These are phyloP conservation scores for Nephrotoma appendiculata DNA, from an alignment of 2,888 invertebrate genomes.

Conservation along the genomic window DNA sequence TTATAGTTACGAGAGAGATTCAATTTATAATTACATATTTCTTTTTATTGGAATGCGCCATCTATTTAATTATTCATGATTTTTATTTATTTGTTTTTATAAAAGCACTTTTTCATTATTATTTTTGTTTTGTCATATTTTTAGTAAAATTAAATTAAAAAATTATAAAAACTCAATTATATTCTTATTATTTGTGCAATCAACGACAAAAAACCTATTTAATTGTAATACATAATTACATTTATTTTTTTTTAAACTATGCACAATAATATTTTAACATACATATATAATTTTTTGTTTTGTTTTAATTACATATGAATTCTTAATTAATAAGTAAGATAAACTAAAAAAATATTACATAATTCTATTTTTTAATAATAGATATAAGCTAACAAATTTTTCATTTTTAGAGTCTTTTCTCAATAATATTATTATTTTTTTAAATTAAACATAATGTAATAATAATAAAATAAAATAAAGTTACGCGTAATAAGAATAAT, in stretches of 20 bases:
- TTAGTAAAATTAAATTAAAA: neutral
- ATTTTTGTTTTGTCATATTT: neutral
- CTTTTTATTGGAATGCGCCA: neutral
- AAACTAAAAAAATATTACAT: neutral
- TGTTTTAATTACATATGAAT: neutral
- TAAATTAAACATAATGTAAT: neutral
- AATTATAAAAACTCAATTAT: neutral
- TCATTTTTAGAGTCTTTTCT: neutral
- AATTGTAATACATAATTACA: neutral
- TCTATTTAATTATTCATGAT: neutral
- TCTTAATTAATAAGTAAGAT: neutral
- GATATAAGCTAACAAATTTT: neutral
- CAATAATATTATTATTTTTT: neutral
- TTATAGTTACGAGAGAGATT: neutral
- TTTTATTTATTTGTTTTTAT: neutral
- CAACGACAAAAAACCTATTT: neutral
- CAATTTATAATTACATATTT: neutral
- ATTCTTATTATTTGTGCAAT: neutral
- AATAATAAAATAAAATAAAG: neutral
- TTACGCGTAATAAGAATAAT: neutral
- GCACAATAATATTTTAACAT: neutral
- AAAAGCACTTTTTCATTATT: neutral
- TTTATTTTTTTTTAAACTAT: neutral
- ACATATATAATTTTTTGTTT: neutral
- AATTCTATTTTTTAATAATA: neutral